These are phyloP conservation scores for Turritopsis rubra DNA, from an alignment of 30 jellyfish, hydroid and myxozoan genomes.

Conservation along the genomic window DNA sequence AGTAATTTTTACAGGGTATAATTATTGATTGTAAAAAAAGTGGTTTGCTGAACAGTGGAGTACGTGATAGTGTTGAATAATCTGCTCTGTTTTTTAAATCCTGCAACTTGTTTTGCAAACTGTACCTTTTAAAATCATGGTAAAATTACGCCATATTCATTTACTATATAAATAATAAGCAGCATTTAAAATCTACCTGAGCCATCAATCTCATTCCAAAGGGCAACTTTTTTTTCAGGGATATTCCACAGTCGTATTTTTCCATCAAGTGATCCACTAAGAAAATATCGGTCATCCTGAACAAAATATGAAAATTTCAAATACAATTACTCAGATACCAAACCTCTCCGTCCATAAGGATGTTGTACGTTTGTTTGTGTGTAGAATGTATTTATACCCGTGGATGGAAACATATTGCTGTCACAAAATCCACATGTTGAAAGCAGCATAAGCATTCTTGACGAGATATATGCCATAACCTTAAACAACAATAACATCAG, in stretches of 20 bases:
- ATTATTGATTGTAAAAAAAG: no score
- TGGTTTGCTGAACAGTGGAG: no score
- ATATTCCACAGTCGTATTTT: conserved; percentile 87
- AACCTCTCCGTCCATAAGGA: no score
- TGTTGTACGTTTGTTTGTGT: no score
- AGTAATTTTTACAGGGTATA: no score
- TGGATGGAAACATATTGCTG: conserved; percentile 91
- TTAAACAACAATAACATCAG: not conserved
- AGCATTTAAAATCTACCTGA: no score
- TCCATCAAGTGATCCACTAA: conserved; percentile 88
- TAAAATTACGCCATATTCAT: no score
- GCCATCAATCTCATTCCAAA: conserved; percentile 93
- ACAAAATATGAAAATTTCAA: not conserved
- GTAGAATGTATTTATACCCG: conserved; percentile 55
- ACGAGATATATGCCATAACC: conserved; percentile 93
- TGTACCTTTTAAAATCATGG: no score
- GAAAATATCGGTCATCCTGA: conserved; percentile 88
- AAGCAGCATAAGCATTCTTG: conserved; percentile 86
- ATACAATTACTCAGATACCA: not conserved
- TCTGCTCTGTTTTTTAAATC: no score
- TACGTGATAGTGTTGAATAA: no score
- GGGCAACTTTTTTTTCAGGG: conserved; percentile 86
- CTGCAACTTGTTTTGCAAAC: no score
- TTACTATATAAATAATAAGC: no score
- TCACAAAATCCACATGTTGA: conserved; percentile 90